Evolutionary conservation across 1,140 invertebrate species (phyloP), one percentile per base, ranked within the genome.

Genomic region (Papilio polyxenes): DNA sequence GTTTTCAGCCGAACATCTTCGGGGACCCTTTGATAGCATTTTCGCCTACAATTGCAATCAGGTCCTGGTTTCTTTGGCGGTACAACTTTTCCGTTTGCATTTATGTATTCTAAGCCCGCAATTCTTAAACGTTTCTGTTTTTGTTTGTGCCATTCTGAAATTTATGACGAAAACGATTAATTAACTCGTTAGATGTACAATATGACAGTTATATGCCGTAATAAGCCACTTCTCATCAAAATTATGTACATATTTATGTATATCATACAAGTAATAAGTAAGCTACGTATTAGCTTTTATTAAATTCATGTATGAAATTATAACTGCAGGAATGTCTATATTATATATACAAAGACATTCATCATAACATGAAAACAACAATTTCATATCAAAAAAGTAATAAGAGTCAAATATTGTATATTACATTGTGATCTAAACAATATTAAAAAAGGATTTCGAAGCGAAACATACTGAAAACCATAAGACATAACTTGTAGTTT

Each of bases 121-220:
- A 95, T 95, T 84, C 95, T 92, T 74, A 95, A 89, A 49, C 95
- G 90, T 87, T 95, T 95, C 87, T 95, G 94, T 87, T 95, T 95
- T 90, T 95, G 95, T 89, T 95, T 95, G 90, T 95, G 95, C 95
- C 95, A 95, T 94, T 95, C 95, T 95, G 87, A 82, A 95, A 94
- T 40, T 40, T 11, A 65, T 11, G 9, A 31, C 0, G 23, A 4
- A 65, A 65, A 13, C 23, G 8, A 40, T 72, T 72, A 40, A 15
- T 37, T 40, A 59, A 59, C 8, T 20, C 9, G n/a, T 59, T 20
- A 8, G 4, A 20, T 20, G 17, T n/a, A 20, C 56, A 59, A 51
- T 10, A n/a, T 9, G 56, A 59, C 56, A n/a, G 23, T 72, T 72
- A 72, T 31, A 11, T 37, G 15, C 23, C 10, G 10, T 72, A 72